Base-by-base conservation (phyloP, 2,797 vertebrate genomes). In the Zalophus californianus region DNA sequence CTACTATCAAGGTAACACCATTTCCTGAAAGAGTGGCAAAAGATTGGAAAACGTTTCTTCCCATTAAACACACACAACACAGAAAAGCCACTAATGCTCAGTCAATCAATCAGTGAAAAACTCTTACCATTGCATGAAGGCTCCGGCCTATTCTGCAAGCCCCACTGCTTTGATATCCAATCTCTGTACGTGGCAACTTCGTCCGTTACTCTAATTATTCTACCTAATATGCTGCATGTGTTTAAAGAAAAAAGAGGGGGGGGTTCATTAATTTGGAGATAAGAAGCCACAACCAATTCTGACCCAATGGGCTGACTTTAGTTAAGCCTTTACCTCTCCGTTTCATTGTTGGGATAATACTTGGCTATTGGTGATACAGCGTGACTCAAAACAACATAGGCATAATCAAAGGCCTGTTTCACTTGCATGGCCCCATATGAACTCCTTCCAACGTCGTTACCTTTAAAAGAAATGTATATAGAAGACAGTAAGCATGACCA, bases 351-450 rank as follows among this genome's bases (percentile, higher is more conserved):
- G 94, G 99, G 99, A 83, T 99, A 99, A 97, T 99, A 99, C 98
- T 99, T 99, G 98, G 99, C 99, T 93, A 99, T 99, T 38, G 99
- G 99, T 1, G 99, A 99, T 72, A 99, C 99, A 0, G 99, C 99
- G 15, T 99, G 99, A 98, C 99, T 99, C 98, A 99, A 98, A 82
- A 99, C 99, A 92, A 99, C 99, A 2, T 99, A 99, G 96, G 99
- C 99, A 82, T 99, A 99, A 98, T 99, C 99, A 97, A 99, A 99
- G 14, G 99, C 99, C 98, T 99, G 99, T 98, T 99, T 99, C 98
- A 99, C 99, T 98, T 99, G 99, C 99, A 99, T 99, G 98, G 99
- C 99, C 96, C 99, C 99, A 13, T 99, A 99, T 1, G 99, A 99
- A 98, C 99, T 99, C 93, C 99, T 99, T 79, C 99, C 99, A 48